Conservation (phyloP, 2,888 invertebrate species). For the Sicus ferrugineus region DNA sequence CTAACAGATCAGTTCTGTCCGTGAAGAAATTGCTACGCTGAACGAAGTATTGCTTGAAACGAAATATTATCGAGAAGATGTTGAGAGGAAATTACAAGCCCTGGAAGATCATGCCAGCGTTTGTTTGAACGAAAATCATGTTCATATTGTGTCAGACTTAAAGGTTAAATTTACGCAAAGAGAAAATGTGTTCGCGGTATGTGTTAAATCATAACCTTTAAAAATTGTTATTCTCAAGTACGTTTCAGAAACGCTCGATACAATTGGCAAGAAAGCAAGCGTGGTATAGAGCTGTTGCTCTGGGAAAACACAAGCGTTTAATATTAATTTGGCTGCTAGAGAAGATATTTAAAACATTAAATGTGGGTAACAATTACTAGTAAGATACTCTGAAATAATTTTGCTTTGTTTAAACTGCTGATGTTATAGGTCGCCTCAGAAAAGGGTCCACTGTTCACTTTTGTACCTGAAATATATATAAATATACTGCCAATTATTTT, state of each 20-base stretch:
- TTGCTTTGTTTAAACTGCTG: too few species aligned
- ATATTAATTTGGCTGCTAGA: conserved; percentile 68
- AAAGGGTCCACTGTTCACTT: conserved; percentile 70
- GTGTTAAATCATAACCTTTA: background rate
- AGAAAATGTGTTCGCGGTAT: conserved; percentile 61
- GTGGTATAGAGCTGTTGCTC: conserved; percentile 72
- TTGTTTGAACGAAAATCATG: conserved; percentile 56
- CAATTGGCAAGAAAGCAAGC: conserved; percentile 73
- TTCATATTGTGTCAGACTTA: conserved; percentile 57
- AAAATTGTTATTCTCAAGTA: background rate
- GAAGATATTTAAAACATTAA: conserved; percentile 65
- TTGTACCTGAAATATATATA: conserved; percentile 75
- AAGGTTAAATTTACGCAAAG: conserved; percentile 59
- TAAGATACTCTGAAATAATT: background rate
- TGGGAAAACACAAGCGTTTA: conserved; percentile 67
- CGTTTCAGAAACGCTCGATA: conserved; percentile 64
- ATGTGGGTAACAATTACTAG: conserved; percentile 45
- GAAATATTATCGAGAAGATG: conserved; percentile 58
- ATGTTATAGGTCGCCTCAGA: conserved; percentile 65
- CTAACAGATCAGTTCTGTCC: conserved; percentile 56
- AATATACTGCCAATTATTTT: conserved; percentile 66
- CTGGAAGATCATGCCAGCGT: conserved; percentile 55
- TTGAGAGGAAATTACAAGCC: conserved; percentile 55
- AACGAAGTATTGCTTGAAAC: conserved; percentile 62
- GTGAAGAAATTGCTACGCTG: conserved; percentile 62